Evolutionary conservation across 37 sponge, comb jelly and placozoan genomes (phyloP), one percentile per base, ranked within the genome.

Genomic region (Tethya wilhelma): DNA sequence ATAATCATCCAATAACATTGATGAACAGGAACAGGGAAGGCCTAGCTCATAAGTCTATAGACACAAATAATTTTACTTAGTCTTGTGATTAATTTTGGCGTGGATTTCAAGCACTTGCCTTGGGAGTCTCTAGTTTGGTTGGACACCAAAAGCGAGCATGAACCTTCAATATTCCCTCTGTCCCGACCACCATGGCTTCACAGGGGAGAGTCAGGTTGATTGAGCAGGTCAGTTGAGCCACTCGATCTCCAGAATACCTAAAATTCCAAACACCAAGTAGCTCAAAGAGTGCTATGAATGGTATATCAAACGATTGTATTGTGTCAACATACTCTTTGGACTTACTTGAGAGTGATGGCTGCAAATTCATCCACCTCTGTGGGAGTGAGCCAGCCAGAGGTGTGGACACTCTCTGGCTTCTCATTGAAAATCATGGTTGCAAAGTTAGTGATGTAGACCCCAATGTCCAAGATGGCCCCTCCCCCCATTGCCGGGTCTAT

Each of bases 381-480:
- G 30, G 60, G 38, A 8, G 28, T 59, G 28, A 90, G 69, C 58
- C 64, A 46, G 1, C 93, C 88, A 43, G 2, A n/a, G 2, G 84
- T 72, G 7, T 75, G 42, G 11, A 93, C 81, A 22, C 33, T 79
- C 45, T 80, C 74, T 44, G 95, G 91, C 63, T 75, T 42, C 56
- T 72, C 81, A 30, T 78, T 88, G 34, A 94, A 82, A 12, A 86
- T 78, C 83, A 89, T 84, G 53, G 80, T 76, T 5, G 91, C 82
- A 57, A 94, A 71, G 36, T 78, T 73, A 33, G 87, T 59, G 32
- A 57, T 58, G 77, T 94, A 94, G 33, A 94, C 83, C 38, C 95
- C 95, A 36, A 94, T 60, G 64, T 94, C 89, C 20, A 87, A 76
- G 2, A 87, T 30, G 0, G 86, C 77, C n/a, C 95, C 89, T 7